Base-by-base conservation (phyloP, 2,888 invertebrate species). In the Lomographa bimaculata region DNA sequence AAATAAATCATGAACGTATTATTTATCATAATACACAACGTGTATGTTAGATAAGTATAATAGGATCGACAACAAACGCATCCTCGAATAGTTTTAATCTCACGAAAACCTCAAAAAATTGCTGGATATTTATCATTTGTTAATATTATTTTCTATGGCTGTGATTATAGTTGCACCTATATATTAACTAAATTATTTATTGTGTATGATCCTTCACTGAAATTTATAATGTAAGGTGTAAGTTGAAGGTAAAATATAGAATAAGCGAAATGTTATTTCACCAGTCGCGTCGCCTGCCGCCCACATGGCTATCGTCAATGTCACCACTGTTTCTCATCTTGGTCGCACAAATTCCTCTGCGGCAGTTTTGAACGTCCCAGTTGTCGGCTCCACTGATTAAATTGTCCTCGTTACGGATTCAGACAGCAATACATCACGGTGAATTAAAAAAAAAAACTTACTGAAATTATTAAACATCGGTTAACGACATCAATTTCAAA, bases 281-380 rank as follows among this genome's bases (percentile, higher is more conserved):
- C 58, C 54, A n/a, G 14, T 2, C 3, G 14, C 47, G 63, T 71
- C 64, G 54, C 56, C 66, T 54, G 50, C 60, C 72, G 60, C 79
- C 79, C 74, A 79, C 80, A 50, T 60, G 57, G 60, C 58, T 47
- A 58, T 69, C 71, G 64, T 78, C 78, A 78, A 70, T 73, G 78
- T 76, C 74, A 65, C 61, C 49, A 71, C 65, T 66, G 62, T 68
- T 71, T 75, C 63, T 64, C 64, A 54, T 62, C 42, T 58, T 51
- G 50, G 54, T 59, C 63, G 57, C 58, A 60, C 58, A 57, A 71
- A 78, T 78, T 75, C 66, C 64, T 59, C 54, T 44, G 55, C 11
- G 60, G 64, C 62, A 60, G 67, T 64, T 62, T 61, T 55, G 46
- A 48, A 54, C 71, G 75, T 74, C 78, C 77, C 58, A 80, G 58